A percentile compares a stretch with the other conserved stretches of the same genome.
phyloP scores from a whole-genome alignment of 2,888 invertebrate genomes.

The Diloba caeruleocephala region DNA sequence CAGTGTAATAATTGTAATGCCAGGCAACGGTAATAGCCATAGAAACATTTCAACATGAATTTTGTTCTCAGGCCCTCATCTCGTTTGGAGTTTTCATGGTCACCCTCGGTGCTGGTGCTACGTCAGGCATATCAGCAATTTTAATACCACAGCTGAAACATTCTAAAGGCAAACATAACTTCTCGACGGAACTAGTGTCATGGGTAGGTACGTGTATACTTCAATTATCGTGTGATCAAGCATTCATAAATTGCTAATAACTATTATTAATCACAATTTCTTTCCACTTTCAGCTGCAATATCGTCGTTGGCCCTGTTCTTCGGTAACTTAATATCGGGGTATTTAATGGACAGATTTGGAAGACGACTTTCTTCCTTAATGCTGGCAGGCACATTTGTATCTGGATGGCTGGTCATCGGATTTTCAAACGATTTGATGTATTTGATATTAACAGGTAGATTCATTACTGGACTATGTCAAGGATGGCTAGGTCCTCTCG shows the following conservation, averaged over 20 bases:
- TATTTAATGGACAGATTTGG: constrained; percentile 90
- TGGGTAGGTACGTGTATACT: constrained; percentile 89
- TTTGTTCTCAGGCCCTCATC: constrained; percentile 80
- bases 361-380: constrained; percentile 86
- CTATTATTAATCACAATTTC: constrained; percentile 3
- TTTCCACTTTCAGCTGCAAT: constrained; percentile 87
- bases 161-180: constrained; percentile 69
- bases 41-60: neutral
- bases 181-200: constrained; percentile 86
- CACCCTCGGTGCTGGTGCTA: constrained; percentile 89
- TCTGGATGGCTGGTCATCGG: constrained; percentile 90
- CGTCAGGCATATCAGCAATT: constrained; percentile 90
- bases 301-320: constrained; percentile 89
- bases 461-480: constrained; percentile 88
- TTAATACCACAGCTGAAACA: constrained; percentile 89
- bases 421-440: constrained; percentile 80
- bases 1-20: too few species aligned
- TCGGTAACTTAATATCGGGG: constrained; percentile 90
- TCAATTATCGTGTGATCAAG: constrained; percentile 11
- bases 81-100: constrained; percentile 88
- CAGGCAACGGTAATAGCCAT: too few species aligned
- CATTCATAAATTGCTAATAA: neutral
- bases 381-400: constrained; percentile 86
- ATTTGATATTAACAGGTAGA: constrained; percentile 86
- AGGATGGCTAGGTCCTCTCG: constrained; percentile 89